Conservation (phyloP, 23 tunicate genomes). For the Oikopleura vanhoeffeni region DNA sequence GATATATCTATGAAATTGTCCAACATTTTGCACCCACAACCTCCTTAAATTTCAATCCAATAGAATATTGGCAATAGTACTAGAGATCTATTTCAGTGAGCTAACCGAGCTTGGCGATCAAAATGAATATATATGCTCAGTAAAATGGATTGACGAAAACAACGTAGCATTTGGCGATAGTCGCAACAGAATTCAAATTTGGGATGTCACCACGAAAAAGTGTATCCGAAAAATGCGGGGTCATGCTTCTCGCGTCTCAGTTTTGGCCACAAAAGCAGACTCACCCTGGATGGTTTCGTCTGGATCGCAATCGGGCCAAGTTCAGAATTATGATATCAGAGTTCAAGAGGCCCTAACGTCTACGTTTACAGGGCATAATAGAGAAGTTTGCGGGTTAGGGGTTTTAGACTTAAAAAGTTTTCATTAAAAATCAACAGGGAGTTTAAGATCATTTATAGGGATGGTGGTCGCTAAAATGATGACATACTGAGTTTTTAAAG, state of each 20-base stretch:
- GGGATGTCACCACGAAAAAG: not conserved
- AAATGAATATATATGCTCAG: not conserved
- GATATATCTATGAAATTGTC: no score
- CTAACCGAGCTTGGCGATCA: not conserved
- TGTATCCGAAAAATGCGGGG: slow-evolving; percentile 6
- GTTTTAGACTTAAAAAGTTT: not conserved
- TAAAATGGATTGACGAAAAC: not conserved
- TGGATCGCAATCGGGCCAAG: not conserved
- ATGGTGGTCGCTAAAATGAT: no score
- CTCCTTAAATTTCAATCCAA: no score
- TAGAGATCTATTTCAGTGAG: not conserved
- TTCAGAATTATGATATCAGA: not conserved
- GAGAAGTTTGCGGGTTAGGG: not conserved
- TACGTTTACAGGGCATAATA: not conserved
- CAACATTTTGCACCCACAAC: no score
- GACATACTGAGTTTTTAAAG: no score
- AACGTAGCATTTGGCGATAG: slow-evolving; percentile 6
- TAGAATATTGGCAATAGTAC: no score
- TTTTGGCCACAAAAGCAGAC: not conserved
- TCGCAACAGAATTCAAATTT: not conserved
- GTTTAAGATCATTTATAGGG: no score
- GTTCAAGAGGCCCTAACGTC: not conserved
- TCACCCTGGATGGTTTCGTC: not conserved
- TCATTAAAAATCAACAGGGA: not conserved
- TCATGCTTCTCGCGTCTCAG: not conserved